phyloP scores from a whole-genome alignment of 2,888 invertebrate species.

The Protodeltote pygarga region DNA sequence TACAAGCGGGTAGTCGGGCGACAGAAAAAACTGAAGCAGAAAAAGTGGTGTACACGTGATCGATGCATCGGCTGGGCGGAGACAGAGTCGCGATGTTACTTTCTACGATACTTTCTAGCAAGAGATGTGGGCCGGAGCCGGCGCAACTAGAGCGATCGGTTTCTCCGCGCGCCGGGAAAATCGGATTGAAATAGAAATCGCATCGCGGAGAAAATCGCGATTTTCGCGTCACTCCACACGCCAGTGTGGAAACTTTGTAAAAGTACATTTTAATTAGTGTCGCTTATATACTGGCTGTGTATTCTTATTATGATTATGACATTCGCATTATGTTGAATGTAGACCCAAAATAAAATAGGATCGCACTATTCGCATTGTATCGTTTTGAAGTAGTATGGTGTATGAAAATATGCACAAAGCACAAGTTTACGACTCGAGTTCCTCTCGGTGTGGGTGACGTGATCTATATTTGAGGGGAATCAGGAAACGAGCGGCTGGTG shows the following conservation, averaged over 20 bases:
- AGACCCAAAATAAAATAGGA: neutral
- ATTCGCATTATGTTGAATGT: too few species aligned
- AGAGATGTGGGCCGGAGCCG: slow-evolving; percentile 83
- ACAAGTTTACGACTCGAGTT: slow-evolving; percentile 5
- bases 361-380: too few species aligned
- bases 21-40: slow-evolving; percentile 64
- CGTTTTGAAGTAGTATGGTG: too few species aligned
- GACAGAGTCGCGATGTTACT: slow-evolving; percentile 82
- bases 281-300: neutral
- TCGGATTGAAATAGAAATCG: slow-evolving; percentile 87
- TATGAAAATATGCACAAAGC: neutral
- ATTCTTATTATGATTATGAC: neutral
- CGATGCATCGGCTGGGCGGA: slow-evolving; percentile 76
- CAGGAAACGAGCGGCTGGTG: slow-evolving; percentile 47
- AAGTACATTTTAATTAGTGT: slow-evolving; percentile 35
- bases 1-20: slow-evolving; percentile 45
- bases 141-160: slow-evolving; percentile 85
- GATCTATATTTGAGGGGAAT: slow-evolving; percentile 41
- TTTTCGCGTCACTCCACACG: slow-evolving; percentile 79
- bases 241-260: slow-evolving; percentile 66
- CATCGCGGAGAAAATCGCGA: slow-evolving; percentile 78
- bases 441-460: slow-evolving; percentile 15
- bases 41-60: slow-evolving; percentile 76
- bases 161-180: slow-evolving; percentile 85
- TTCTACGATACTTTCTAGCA: slow-evolving; percentile 86